Conservation (phyloP, 2,797 vertebrate species). For the Falco naumanni region DNA sequence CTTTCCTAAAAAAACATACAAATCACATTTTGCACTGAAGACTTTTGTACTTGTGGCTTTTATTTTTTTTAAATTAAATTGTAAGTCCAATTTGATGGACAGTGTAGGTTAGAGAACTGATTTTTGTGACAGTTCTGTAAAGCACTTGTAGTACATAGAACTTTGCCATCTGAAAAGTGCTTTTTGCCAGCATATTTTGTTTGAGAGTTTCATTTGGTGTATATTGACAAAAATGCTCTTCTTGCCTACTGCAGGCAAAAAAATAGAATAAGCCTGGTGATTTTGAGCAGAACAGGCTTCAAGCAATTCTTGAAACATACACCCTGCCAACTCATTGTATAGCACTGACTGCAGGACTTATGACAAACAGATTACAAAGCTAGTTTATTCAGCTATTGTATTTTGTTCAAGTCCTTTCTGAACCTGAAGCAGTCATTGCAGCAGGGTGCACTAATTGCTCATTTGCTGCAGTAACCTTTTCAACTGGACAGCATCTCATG, state of each 20-base stretch:
- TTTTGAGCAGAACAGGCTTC: not conserved
- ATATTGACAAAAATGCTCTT: not conserved
- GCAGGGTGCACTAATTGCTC: conserved; percentile 72
- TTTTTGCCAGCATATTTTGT: not conserved
- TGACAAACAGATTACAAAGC: conserved; percentile 67
- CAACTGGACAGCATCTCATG: conserved; percentile 60
- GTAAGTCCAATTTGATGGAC: not conserved
- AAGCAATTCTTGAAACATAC: rapidly evolving
- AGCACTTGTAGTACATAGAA: not conserved
- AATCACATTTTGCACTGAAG: not conserved
- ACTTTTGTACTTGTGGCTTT: not conserved
- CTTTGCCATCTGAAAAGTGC: not conserved
- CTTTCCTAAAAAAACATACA: not conserved
- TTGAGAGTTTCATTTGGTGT: not conserved
- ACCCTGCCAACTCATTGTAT: not conserved
- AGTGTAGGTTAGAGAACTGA: not conserved
- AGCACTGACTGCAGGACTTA: conserved; percentile 11
- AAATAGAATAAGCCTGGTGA: not conserved
- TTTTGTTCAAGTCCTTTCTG: conserved; percentile 35
- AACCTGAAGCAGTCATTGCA: conserved; percentile 21
- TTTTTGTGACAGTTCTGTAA: not conserved
- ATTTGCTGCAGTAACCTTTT: conserved; percentile 74
- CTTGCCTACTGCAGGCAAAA: not conserved
- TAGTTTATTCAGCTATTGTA: conserved; percentile 57
- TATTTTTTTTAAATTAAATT: not conserved